Evolutionary conservation across 2,888 invertebrate species (phyloP).

Genomic region (Tetramorium bicarinatum): DNA sequence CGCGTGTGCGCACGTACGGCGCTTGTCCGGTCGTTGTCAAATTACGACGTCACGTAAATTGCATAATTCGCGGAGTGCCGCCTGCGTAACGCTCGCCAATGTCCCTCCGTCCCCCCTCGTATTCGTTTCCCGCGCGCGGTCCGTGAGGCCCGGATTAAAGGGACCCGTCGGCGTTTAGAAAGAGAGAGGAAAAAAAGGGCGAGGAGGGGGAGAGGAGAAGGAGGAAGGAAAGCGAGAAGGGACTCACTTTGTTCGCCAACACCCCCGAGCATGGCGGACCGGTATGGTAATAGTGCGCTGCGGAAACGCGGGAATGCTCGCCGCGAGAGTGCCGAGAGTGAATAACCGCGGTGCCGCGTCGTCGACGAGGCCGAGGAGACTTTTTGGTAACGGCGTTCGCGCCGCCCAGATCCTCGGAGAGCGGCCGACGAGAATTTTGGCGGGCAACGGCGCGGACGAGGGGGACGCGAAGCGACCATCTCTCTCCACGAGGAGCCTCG

Average conservation of each 20-base stretch:
- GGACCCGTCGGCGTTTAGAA: slow-evolving; percentile 68
- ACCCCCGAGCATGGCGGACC: slow-evolving; percentile 75
- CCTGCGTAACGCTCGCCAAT: slow-evolving; percentile 1
- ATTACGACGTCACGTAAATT: slow-evolving; percentile 64
- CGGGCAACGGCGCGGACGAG: slow-evolving; percentile 62
- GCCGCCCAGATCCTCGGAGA: neutral
- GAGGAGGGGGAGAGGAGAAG: too few species aligned
- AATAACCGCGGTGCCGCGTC: slow-evolving; percentile 41
- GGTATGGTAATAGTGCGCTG: slow-evolving; percentile 59
- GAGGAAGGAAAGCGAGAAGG: neutral
- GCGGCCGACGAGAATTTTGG: slow-evolving; percentile 64
- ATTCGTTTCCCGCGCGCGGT: slow-evolving; percentile 32
- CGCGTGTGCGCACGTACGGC: slow-evolving; percentile 25
- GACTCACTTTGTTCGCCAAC: slow-evolving; percentile 61
- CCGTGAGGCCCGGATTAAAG: slow-evolving; percentile 71
- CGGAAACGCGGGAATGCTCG: slow-evolving; percentile 38
- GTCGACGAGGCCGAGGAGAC: slow-evolving; percentile 38
- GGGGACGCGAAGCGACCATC: neutral
- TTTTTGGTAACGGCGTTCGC: slow-evolving; percentile 46
- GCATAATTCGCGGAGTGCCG: slow-evolving; percentile 69
- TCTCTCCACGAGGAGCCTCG: neutral
- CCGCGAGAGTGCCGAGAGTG: slow-evolving; percentile 42
- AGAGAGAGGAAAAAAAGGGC: neutral
- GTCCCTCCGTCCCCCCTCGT: slow-evolving; percentile 34
- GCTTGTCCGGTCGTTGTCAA: slow-evolving; percentile 36